These are phyloP conservation scores for Boleophthalmus pectinirostris DNA, from an alignment of 2,113 vertebrate genomes.

Conservation along the genomic window DNA sequence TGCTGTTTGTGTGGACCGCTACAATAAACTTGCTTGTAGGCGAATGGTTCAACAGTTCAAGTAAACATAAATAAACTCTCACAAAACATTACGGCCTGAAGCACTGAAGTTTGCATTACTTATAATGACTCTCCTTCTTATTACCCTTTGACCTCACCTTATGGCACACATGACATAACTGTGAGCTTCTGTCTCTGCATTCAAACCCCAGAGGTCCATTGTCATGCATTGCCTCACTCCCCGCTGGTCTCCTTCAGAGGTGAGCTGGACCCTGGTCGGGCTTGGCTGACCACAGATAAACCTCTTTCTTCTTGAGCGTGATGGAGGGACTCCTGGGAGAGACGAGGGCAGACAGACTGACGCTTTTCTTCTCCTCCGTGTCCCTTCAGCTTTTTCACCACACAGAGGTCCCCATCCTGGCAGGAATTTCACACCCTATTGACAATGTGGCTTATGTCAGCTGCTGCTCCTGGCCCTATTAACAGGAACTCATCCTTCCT, in stretches of 20 bases:
- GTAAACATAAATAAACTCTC: too few relatives aligned
- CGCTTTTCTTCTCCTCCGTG: constrained; percentile 40
- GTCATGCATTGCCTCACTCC: constrained; percentile 27
- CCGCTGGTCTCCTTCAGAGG: constrained; percentile 45
- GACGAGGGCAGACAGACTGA: constrained; percentile 66
- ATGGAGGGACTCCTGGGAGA: constrained; percentile 46
- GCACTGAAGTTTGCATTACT: background rate
- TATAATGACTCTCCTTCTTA: constrained; percentile 7
- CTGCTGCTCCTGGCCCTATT: constrained; percentile 59
- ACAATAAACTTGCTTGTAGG: too few relatives aligned
- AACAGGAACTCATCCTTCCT: constrained; percentile 60
- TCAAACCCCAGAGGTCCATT: constrained; percentile 28
- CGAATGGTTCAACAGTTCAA: too few relatives aligned
- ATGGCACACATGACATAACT: background rate
- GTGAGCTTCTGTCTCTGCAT: constrained; percentile 29
- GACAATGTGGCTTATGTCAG: constrained; percentile 74
- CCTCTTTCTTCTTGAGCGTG: constrained; percentile 45
- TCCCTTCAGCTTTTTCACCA: constrained; percentile 60
- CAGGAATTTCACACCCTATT: constrained; percentile 80
- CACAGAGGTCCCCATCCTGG: constrained; percentile 65
- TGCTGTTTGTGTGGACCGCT: too few relatives aligned
- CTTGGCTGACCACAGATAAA: constrained; percentile 60
- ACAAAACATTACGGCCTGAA: background rate
- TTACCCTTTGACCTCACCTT: background rate
- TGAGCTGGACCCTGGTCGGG: constrained; percentile 51